Conservation (phyloP, 2,888 invertebrate genomes). For the Orthosia incerta region DNA sequence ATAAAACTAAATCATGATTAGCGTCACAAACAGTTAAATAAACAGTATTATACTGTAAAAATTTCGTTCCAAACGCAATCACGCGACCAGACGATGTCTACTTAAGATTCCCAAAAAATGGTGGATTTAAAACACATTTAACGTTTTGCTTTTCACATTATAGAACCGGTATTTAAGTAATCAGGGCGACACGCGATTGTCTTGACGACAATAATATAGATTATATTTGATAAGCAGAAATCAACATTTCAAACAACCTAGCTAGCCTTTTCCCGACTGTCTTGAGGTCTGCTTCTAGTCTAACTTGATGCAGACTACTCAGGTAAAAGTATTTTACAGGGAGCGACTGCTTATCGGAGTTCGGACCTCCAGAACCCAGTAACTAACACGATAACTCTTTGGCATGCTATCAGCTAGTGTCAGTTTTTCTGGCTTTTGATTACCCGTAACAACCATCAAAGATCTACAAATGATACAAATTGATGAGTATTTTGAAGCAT, state of each 20-base stretch:
- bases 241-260: neutral
- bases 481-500: neutral
- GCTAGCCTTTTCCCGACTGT: too few relatives aligned
- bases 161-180: slow-evolving; percentile 49
- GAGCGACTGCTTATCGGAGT: too few relatives aligned
- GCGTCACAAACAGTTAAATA: slow-evolving; percentile 50
- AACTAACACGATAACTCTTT: too few relatives aligned
- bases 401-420: too few relatives aligned
- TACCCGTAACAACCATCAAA: too few relatives aligned
- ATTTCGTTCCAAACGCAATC: slow-evolving; percentile 47
- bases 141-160: slow-evolving; percentile 48
- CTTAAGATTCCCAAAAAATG: slow-evolving; percentile 48
- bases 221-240: slow-evolving; percentile 5
- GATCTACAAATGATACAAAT: neutral
- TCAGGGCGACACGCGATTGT: slow-evolving; percentile 58
- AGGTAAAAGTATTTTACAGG: too few relatives aligned
- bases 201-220: slow-evolving; percentile 1
- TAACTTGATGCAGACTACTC: too few relatives aligned
- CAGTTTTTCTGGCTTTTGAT: too few relatives aligned
- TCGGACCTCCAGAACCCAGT: too few relatives aligned
- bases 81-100: slow-evolving; percentile 53
- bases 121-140: slow-evolving; percentile 62
- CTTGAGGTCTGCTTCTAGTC: too few relatives aligned
- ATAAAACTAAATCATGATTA: slow-evolving; percentile 63
- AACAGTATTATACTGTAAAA: slow-evolving; percentile 58